phyloP scores from a whole-genome alignment of 2,888 invertebrate genomes.

The Bombyx huttoni region DNA sequence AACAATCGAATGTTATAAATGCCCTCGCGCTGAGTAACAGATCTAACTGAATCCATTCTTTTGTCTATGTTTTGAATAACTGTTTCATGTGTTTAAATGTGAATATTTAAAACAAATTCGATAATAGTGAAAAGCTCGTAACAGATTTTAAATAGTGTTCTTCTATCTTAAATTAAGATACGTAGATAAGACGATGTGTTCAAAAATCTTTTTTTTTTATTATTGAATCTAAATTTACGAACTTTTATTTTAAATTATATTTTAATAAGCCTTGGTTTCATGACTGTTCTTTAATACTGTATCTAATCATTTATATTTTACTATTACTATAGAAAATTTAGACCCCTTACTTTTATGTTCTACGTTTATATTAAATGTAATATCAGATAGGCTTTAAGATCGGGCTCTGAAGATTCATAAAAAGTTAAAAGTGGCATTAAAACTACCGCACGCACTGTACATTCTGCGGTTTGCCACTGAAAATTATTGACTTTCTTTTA shows the following conservation, averaged over 20 bases:
- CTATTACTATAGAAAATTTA: not conserved
- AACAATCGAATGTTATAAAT: constrained; percentile 62
- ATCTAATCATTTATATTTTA: no score
- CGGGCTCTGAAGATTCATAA: constrained; percentile 4
- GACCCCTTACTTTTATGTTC: not conserved
- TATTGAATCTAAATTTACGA: no score
- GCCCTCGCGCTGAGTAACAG: constrained; percentile 42
- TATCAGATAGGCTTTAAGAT: not conserved
- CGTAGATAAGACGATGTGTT: no score
- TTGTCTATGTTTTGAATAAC: constrained; percentile 15
- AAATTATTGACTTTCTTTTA: constrained; percentile 19
- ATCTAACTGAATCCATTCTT: constrained; percentile 20
- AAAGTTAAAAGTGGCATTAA: constrained; percentile 18
- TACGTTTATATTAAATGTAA: not conserved
- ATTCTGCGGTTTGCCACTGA: constrained; percentile 59
- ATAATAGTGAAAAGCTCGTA: not conserved
- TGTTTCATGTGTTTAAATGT: not conserved
- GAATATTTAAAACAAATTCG: not conserved
- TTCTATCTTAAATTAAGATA: no score
- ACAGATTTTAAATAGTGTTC: not conserved
- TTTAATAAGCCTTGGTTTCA: no score
- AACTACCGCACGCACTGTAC: constrained; percentile 28
- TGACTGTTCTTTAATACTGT: no score
- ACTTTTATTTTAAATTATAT: no score
- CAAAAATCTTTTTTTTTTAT: no score